Evolutionary conservation across 1,140 invertebrate genomes (phyloP).

Genomic region (Homalodisca vitripennis): DNA sequence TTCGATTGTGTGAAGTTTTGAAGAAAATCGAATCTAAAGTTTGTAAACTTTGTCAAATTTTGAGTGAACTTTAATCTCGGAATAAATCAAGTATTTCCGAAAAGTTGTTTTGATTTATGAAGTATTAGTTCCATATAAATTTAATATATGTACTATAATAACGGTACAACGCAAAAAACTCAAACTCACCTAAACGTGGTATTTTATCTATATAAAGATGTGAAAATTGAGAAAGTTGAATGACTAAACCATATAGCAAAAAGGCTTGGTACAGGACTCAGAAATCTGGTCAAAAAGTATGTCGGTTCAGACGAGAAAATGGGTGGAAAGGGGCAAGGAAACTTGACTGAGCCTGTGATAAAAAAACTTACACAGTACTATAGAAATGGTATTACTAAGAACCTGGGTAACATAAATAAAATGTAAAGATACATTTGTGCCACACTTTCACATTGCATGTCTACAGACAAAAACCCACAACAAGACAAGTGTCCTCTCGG

Average conservation of each 20-base stretch:
- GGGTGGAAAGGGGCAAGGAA: slow-evolving; percentile 34
- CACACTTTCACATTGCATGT: too few relatives aligned
- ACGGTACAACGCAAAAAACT: slow-evolving; percentile 40
- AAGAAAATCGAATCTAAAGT: too few relatives aligned
- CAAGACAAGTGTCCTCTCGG: slow-evolving; percentile 29
- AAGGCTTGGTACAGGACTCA: slow-evolving; percentile 35
- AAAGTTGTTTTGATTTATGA: too few relatives aligned
- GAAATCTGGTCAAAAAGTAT: too few relatives aligned
- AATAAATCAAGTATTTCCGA: too few relatives aligned
- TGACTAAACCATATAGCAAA: slow-evolving; percentile 44
- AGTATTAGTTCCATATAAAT: too few relatives aligned
- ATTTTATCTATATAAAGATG: slow-evolving; percentile 34
- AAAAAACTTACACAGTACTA: slow-evolving; percentile 31
- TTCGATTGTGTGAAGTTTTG: too few relatives aligned
- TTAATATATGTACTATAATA: too few relatives aligned
- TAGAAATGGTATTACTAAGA: slow-evolving; percentile 27
- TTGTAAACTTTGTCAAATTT: too few relatives aligned
- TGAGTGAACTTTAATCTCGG: too few relatives aligned
- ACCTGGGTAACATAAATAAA: slow-evolving; percentile 20
- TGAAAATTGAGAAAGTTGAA: too few relatives aligned
- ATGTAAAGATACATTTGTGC: slow-evolving; percentile 27
- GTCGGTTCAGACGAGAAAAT: slow-evolving; percentile 21
- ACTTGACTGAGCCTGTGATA: slow-evolving; percentile 25
- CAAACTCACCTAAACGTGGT: slow-evolving; percentile 36
- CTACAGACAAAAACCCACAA: too few relatives aligned